Conservation (phyloP, 2,797 vertebrate species). For the Mus caroli region DNA sequence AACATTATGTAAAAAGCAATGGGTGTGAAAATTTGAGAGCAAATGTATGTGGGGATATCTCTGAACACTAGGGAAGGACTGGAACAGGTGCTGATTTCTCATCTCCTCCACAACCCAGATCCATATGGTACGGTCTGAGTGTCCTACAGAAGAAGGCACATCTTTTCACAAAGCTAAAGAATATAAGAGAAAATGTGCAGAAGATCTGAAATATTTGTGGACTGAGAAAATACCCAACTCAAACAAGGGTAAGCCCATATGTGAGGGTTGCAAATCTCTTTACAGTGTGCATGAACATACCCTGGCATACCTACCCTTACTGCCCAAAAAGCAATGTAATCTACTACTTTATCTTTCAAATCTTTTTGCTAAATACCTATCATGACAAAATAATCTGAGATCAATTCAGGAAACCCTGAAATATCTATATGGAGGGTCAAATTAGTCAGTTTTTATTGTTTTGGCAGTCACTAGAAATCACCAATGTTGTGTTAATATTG, state of each 20-base stretch:
- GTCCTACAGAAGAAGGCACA: background rate
- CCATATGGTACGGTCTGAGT: background rate
- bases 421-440: background rate
- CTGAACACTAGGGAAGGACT: background rate
- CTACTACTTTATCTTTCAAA: background rate
- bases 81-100: background rate
- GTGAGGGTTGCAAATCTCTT: no score
- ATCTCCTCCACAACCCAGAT: background rate
- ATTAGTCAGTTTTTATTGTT: constrained; percentile 28
- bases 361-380: background rate
- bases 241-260: background rate
- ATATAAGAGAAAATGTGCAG: background rate
- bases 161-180: background rate
- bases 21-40: background rate
- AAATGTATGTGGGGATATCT: background rate
- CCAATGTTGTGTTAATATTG: background rate
- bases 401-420: background rate
- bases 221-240: background rate
- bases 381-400: constrained; percentile 1
- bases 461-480: constrained; percentile 18
- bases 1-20: background rate
- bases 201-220: background rate
- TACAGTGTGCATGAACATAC: background rate
- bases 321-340: background rate
- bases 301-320: background rate